Conservation (phyloP, 2,888 invertebrate genomes). For the Aproaerema taeniolella region DNA sequence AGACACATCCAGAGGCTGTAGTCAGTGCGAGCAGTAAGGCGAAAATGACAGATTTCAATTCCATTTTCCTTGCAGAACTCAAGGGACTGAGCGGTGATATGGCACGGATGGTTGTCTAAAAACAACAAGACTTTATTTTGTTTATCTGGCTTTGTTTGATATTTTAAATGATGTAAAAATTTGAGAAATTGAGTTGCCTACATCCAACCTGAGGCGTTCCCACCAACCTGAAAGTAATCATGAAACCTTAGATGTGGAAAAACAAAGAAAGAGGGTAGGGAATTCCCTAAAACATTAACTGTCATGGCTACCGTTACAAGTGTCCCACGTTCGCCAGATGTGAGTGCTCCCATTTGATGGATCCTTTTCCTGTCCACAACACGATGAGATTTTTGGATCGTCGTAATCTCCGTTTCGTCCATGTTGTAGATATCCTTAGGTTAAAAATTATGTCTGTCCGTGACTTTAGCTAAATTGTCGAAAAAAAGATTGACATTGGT, state of each 20-base stretch:
- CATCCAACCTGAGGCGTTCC: conserved; percentile 32
- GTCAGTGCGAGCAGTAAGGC: conserved; percentile 30
- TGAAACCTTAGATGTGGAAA: conserved; percentile 27
- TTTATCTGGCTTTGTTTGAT: conserved; percentile 8
- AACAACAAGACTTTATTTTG: background rate
- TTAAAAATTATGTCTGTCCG: conserved; percentile 17
- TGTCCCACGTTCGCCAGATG: conserved; percentile 40
- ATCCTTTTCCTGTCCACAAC: conserved; percentile 21
- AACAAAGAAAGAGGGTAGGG: conserved; percentile 30
- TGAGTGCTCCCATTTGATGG: conserved; percentile 33
- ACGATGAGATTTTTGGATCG: conserved; percentile 19
- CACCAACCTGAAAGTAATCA: conserved; percentile 26
- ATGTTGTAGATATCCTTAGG: conserved; percentile 19
- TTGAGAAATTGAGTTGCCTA: conserved; percentile 21
- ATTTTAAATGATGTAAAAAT: conserved; percentile 29
- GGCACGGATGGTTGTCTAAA: background rate
- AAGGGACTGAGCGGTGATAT: background rate
- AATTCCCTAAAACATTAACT: conserved; percentile 30
- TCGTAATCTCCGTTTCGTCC: conserved; percentile 1
- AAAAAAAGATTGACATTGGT: conserved; percentile 18
- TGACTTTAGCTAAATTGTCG: conserved; percentile 17
- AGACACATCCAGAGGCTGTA: conserved; percentile 31
- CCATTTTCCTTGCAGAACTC: conserved; percentile 30
- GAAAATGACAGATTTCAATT: conserved; percentile 35
- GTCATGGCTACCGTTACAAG: conserved; percentile 33